A percentile compares a stretch with the other conserved stretches of the same genome.
Conservation (phyloP, 2,797 vertebrate species). For the Philypnodon macrostomus region DNA sequence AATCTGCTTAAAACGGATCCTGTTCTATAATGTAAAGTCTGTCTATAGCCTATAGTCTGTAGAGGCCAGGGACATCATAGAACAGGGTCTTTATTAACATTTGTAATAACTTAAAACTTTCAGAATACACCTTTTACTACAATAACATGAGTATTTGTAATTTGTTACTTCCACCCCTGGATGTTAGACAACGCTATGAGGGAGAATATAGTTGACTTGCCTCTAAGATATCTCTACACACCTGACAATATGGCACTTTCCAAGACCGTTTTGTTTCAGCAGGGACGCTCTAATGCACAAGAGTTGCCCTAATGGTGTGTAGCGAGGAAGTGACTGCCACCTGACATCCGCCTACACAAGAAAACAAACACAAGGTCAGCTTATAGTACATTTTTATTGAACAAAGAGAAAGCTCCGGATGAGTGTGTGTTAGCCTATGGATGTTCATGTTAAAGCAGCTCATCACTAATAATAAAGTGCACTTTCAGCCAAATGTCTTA, state of each 20-base stretch:
- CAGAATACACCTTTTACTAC: too few relatives aligned
- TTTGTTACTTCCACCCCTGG: background rate
- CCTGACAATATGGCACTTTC: constrained; percentile 2
- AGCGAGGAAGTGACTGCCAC: background rate
- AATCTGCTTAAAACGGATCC: too few relatives aligned
- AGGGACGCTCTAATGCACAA: background rate
- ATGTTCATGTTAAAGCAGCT: constrained; percentile 68
- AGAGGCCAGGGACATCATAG: too few relatives aligned
- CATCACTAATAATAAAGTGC: constrained; percentile 79
- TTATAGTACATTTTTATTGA: constrained; percentile 66
- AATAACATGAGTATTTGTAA: too few relatives aligned
- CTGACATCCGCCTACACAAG: background rate
- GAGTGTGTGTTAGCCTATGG: constrained; percentile 52
- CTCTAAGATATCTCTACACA: background rate
- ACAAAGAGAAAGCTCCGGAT: constrained; percentile 54
- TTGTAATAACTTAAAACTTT: too few relatives aligned
- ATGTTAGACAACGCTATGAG: background rate
- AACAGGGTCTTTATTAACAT: too few relatives aligned
- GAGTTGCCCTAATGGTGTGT: background rate
- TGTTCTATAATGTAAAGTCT: too few relatives aligned
- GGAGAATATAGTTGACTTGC: background rate
- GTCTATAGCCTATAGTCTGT: too few relatives aligned
- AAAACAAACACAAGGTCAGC: constrained; percentile 10
- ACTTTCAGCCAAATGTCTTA: constrained; percentile 57
- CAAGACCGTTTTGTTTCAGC: background rate